Percentiles rank a stretch among this genome's conserved stretches.
phyloP scores from a whole-genome alignment of 1,140 invertebrate species.

The Drosophila sechellia region DNA sequence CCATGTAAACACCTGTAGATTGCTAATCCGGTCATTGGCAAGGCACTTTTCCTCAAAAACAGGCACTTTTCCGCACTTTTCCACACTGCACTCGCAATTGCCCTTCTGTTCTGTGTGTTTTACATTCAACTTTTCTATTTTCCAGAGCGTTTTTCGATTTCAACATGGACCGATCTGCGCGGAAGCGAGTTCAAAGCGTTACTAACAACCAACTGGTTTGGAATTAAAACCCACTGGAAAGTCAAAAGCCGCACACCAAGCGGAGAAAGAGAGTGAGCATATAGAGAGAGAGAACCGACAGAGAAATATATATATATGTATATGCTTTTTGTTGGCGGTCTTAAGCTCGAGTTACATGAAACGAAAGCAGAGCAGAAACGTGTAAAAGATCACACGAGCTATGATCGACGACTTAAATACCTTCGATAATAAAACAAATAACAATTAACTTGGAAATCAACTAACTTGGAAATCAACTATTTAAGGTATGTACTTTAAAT shows the following conservation, averaged over 20 bases:
- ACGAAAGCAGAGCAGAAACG: slow-evolving; percentile 42
- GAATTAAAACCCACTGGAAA: slow-evolving; percentile 28
- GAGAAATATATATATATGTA: slow-evolving; percentile 9
- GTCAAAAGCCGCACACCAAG: slow-evolving; percentile 32
- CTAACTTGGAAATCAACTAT: no score
- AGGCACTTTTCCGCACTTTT: slow-evolving; percentile 70
- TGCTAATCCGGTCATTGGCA: slow-evolving; percentile 17
- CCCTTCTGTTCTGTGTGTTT: neutral
- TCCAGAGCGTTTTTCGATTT: slow-evolving; percentile 2
- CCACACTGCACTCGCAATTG: slow-evolving; percentile 23
- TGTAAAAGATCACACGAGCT: slow-evolving; percentile 14
- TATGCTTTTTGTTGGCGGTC: slow-evolving; percentile 19
- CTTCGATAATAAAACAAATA: neutral
- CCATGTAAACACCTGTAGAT: slow-evolving; percentile 48
- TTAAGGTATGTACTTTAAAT: no score
- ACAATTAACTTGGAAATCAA: neutral
- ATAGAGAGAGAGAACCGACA: slow-evolving; percentile 5
- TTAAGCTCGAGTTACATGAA: slow-evolving; percentile 54
- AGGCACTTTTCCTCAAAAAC: slow-evolving; percentile 26
- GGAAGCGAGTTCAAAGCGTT: slow-evolving; percentile 61
- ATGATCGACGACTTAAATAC: neutral
- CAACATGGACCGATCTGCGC: slow-evolving; percentile 54
- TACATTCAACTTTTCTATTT: slow-evolving; percentile 12
- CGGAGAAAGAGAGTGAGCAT: slow-evolving; percentile 6
- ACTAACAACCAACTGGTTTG: slow-evolving; percentile 77